A percentile compares a stretch with the other conserved stretches of the same genome.
Evolutionary conservation across 1,140 invertebrate species (phyloP).

Genomic region (Drosophila sulfurigaster): DNA sequence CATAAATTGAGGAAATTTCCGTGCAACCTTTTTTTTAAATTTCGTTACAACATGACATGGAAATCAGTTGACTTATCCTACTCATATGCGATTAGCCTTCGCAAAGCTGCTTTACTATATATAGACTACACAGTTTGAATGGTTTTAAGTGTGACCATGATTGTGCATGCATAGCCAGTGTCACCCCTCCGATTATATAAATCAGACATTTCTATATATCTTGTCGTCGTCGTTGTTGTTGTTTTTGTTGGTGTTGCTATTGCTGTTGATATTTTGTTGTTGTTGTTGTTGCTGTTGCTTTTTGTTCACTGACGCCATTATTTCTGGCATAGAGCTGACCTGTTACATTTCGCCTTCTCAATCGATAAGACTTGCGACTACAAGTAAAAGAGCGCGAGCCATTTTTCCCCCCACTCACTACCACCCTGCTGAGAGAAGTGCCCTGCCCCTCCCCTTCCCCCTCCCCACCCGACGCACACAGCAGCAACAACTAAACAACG

Average conservation of each 20-base stretch:
- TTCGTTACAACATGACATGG: not conserved
- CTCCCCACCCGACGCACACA: too few relatives aligned
- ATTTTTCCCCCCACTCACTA: not conserved
- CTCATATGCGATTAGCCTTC: constrained; percentile 2
- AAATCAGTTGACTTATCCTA: constrained; percentile 8
- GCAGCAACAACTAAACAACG: not conserved
- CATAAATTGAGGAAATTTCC: too few relatives aligned
- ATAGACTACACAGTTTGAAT: constrained; percentile 1
- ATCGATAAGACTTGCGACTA: constrained; percentile 67
- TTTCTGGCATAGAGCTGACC: constrained; percentile 58
- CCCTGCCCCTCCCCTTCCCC: not conserved
- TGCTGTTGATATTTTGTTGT: not conserved
- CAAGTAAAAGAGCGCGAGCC: constrained; percentile 26
- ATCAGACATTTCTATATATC: not conserved
- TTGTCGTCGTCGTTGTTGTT: too few relatives aligned
- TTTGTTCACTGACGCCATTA: constrained; percentile 30
- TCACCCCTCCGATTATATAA: constrained; percentile 16
- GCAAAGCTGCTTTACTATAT: not conserved
- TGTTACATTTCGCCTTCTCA: constrained; percentile 74
- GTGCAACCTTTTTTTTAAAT: not conserved
- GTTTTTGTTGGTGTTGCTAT: not conserved
- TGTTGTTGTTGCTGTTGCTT: constrained; percentile 6
- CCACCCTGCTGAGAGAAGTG: not conserved
- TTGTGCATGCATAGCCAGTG: constrained; percentile 8
- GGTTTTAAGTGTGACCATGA: constrained; percentile 1